These are phyloP conservation scores for Epinephelus awoara DNA, from an alignment of 2,797 vertebrate species.

Conservation along the genomic window DNA sequence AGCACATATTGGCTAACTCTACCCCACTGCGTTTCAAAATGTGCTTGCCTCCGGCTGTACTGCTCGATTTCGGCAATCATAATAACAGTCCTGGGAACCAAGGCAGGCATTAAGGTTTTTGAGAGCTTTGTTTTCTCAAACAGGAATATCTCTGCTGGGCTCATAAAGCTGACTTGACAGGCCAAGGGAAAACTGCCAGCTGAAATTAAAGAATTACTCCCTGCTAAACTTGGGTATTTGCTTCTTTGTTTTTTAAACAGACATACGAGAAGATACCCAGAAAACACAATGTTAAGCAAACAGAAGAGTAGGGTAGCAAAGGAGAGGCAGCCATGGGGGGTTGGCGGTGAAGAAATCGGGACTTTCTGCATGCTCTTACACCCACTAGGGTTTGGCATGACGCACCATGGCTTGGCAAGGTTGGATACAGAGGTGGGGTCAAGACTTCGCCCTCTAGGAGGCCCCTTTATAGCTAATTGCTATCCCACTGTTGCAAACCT, in stretches of 20 bases:
- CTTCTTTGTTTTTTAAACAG: slow-evolving; percentile 35
- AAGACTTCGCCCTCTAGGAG: slow-evolving; percentile 63
- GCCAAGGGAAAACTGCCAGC: slow-evolving; percentile 63
- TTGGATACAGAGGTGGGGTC: slow-evolving; percentile 57
- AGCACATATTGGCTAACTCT: slow-evolving; percentile 47
- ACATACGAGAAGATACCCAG: slow-evolving; percentile 42
- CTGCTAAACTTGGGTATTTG: slow-evolving; percentile 48
- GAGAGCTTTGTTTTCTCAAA: slow-evolving; percentile 77
- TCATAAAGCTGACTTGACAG: slow-evolving; percentile 74
- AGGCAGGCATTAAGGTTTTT: slow-evolving; percentile 73
- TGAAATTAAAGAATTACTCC: slow-evolving; percentile 77
- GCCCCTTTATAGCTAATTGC: slow-evolving; percentile 70
- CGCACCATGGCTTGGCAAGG: slow-evolving; percentile 49
- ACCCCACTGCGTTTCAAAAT: slow-evolving; percentile 59
- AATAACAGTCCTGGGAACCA: slow-evolving; percentile 75
- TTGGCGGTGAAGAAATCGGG: slow-evolving; percentile 53
- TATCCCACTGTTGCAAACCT: slow-evolving; percentile 70
- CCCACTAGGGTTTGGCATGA: slow-evolving; percentile 59
- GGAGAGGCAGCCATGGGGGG: slow-evolving; percentile 31
- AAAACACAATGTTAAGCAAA: slow-evolving; percentile 58
- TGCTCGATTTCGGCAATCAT: slow-evolving; percentile 69
- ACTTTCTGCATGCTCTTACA: slow-evolving; percentile 59
- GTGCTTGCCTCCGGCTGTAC: slow-evolving; percentile 61
- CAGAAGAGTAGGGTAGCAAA: slow-evolving; percentile 42
- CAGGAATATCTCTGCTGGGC: slow-evolving; percentile 71